phyloP scores from a whole-genome alignment of 2,888 invertebrate genomes.

The Calephelis perditalis region DNA sequence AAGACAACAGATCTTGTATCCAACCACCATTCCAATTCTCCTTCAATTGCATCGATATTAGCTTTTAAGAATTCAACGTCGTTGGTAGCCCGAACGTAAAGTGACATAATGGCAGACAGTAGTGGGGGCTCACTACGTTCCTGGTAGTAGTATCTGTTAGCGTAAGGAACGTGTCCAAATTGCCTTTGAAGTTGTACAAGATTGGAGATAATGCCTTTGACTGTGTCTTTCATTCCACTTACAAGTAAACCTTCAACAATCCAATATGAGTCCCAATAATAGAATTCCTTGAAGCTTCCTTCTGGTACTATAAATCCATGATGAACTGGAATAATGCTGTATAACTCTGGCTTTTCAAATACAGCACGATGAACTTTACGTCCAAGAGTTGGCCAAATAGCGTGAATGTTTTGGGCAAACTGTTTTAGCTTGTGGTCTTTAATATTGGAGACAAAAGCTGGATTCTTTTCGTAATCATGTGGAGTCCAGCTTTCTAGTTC shows the following conservation, averaged over 20 bases:
- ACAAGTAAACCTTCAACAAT: constrained; percentile 87
- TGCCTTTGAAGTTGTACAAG: constrained; percentile 82
- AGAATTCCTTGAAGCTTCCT: constrained; percentile 85
- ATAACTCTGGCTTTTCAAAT: constrained; percentile 71
- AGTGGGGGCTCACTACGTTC: constrained; percentile 85
- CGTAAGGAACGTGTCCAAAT: constrained; percentile 87
- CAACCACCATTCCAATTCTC: constrained; percentile 83
- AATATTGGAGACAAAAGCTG: constrained; percentile 79
- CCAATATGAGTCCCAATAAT: constrained; percentile 95
- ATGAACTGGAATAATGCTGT: constrained; percentile 83
- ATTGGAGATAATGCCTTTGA: constrained; percentile 86
- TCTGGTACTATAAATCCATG: constrained; percentile 84
- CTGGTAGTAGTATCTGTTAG: constrained; percentile 87
- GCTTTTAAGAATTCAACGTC: constrained; percentile 80
- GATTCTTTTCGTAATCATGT: constrained; percentile 75
- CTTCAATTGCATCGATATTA: constrained; percentile 77
- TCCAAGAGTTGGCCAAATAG: constrained; percentile 80
- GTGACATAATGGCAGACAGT: constrained; percentile 83
- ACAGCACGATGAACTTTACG: constrained; percentile 80
- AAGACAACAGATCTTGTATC: constrained; percentile 72
- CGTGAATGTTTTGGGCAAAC: constrained; percentile 80
- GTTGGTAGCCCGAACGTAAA: constrained; percentile 81
- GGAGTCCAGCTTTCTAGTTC: constrained; percentile 81
- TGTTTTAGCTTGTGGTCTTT: constrained; percentile 72
- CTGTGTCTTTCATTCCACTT: constrained; percentile 86